phyloP scores from a whole-genome alignment of 2,888 invertebrate species.

The Augiades crinisus region DNA sequence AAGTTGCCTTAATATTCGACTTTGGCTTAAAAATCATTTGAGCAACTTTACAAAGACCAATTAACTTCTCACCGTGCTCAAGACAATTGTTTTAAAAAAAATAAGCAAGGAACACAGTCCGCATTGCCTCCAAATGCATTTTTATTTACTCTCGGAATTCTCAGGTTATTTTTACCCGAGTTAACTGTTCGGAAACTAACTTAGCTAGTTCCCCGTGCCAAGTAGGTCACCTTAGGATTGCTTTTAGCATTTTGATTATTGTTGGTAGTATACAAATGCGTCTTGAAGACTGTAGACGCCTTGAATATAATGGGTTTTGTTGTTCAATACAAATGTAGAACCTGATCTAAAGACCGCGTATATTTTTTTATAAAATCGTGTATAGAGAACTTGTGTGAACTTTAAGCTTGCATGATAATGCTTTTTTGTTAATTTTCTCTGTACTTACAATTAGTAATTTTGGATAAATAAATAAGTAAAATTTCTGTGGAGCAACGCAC shows the following conservation, averaged over 20 bases:
- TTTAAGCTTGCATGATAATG: no score
- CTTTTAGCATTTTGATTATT: constrained; percentile 24
- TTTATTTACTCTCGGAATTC: constrained; percentile 19
- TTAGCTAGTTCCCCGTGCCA: constrained; percentile 15
- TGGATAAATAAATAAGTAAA: no score
- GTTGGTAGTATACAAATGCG: constrained; percentile 5
- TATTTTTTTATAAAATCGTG: no score
- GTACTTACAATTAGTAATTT: no score
- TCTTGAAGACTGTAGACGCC: neutral
- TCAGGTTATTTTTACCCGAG: constrained; percentile 22
- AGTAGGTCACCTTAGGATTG: constrained; percentile 20
- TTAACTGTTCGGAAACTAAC: constrained; percentile 22
- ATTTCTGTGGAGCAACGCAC: no score
- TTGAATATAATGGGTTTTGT: neutral
- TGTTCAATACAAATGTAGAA: no score
- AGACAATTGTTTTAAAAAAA: neutral
- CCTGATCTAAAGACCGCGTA: no score
- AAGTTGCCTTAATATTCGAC: no score
- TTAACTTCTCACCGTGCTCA: neutral
- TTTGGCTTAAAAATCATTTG: neutral
- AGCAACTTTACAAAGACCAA: neutral
- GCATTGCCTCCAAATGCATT: constrained; percentile 4
- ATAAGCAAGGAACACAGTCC: neutral
- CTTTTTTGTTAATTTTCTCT: no score
- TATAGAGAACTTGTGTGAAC: no score